Base-by-base conservation (phyloP, 2,888 invertebrate genomes). In the Pseudococcus viburni region DNA sequence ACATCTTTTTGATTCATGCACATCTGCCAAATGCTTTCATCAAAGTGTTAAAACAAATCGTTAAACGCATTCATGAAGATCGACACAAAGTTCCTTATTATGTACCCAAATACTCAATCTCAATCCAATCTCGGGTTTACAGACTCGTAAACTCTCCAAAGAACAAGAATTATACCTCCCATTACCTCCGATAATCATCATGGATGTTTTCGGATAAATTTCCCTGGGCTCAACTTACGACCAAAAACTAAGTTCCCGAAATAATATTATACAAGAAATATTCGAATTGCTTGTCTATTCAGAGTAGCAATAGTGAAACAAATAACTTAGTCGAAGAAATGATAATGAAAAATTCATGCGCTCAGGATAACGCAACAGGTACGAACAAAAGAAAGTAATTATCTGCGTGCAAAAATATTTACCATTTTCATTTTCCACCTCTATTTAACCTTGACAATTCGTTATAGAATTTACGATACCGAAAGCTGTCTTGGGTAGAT, bases 261-360 rank as follows among this genome's bases (percentile, higher is more conserved):
- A 33, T 17, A 15, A 8, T 42, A 80, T 48, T 48, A 48, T 55
- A 17, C 26, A 80, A 39, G 26, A 87, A n/a, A 33, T 33, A 33
- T 33, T n/a, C 26, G 26, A 80, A 87, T 80, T 51, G 59, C 17
- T 51, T 87, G 33, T 87, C 87, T 2, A 80, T 77, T 2, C 39
- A 33, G 19, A 88, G 88, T 26, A 84, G 46, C 84, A 84, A 9
- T 48, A 89, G 84, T 26, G 90, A 90, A 87, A 90, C 90, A 12
- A 90, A 90, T 85, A 90, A 90, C 68, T 89, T 90, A 17, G 90
- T 90, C 11, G 90, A 90, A 88, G 90, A 90, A 89, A 90, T 90
- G 0, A 90, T 90, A 59, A 89, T 86, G 68, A 86, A 89, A 80
- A 89, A 86, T 89, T 80, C 84, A 33, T 84, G 84, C 42, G 42